Evolutionary conservation across 2,797 vertebrate species (phyloP), one percentile per base, ranked within the genome.

Genomic region (Tiaroga cobitis): DNA sequence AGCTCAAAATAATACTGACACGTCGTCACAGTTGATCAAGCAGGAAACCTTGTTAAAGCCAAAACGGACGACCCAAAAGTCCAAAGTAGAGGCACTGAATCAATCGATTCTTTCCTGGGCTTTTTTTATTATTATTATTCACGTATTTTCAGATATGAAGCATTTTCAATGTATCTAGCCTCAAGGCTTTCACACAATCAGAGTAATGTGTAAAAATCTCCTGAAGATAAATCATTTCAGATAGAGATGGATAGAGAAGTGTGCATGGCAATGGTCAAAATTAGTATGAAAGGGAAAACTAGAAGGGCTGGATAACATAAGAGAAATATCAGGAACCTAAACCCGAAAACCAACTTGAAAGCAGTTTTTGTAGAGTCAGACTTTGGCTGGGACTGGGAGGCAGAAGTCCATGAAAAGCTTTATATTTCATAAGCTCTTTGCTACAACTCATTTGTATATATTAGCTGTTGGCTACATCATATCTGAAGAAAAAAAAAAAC

Each of bases 1-100:
- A 51, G 16, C 65, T 81, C 72, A 49, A 54, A 82, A 76, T 81
- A 68, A 76, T 32, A 3, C 49, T 51, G 65, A 65, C 51, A 68
- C 5, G 11, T 34, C 10, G 29, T 70, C 46, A 81, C 67, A 86
- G 67, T 15, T 65, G 65, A 72, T 24, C 39, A 54, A 86, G 70
- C 26, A 21, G 39, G 13, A 49, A 82, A 70, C 41, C 32, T 78
- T 78, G 41, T 82, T 63, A 61, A 72, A 86, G 43, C 21, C 80
- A 61, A 63, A 82, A n/a, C 1, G 13, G 11, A 24, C 46, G 39
- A 63, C 5, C 19, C 69, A 63, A 34, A 61, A 34, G 74, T 82
- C n/a, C 8, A 41, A 46, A 24, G 34, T 4, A 65, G 63, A 81
- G 39, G 3, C 26, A 26, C 18, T 11, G 13, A 49, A 82, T n/a